A percentile compares a stretch with the other conserved stretches of the same genome.
These are phyloP conservation scores for Epicampocera succincta DNA, from an alignment of 2,888 invertebrate genomes.

Conservation along the genomic window DNA sequence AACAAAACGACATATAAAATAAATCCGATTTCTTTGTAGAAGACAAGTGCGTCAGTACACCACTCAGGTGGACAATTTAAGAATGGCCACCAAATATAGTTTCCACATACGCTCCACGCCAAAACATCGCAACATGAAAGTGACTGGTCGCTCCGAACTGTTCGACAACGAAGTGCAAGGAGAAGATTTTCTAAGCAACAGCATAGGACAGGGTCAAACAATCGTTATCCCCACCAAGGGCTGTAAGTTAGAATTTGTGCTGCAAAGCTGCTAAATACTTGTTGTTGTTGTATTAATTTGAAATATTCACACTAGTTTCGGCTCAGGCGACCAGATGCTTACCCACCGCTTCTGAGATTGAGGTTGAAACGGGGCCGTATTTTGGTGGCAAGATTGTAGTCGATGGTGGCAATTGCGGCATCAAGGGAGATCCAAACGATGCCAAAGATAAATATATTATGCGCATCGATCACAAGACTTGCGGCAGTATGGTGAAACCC, in stretches of 20 bases:
- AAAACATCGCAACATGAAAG: slow-evolving; percentile 82
- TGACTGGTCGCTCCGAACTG: slow-evolving; percentile 80
- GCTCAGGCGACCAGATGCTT: slow-evolving; percentile 90
- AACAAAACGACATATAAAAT: background rate
- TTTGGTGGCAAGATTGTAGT: slow-evolving; percentile 90
- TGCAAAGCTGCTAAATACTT: slow-evolving; percentile 4
- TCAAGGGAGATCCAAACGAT: slow-evolving; percentile 89
- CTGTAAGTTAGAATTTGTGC: slow-evolving; percentile 84
- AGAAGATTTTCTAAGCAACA: slow-evolving; percentile 73
- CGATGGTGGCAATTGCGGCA: slow-evolving; percentile 87
- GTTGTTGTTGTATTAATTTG: background rate
- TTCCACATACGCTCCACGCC: slow-evolving; percentile 87
- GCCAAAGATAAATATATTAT: slow-evolving; percentile 88
- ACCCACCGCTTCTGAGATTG: slow-evolving; percentile 90
- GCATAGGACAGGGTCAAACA: slow-evolving; percentile 84
- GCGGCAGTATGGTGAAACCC: slow-evolving; percentile 89
- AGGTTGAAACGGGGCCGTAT: slow-evolving; percentile 91
- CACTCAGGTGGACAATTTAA: slow-evolving; percentile 86
- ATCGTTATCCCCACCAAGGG: slow-evolving; percentile 91
- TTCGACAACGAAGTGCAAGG: slow-evolving; percentile 81
- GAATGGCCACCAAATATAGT: slow-evolving; percentile 92
- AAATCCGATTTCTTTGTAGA: slow-evolving; percentile 55
- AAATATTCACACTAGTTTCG: slow-evolving; percentile 84
- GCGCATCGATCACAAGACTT: slow-evolving; percentile 88
- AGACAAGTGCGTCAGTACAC: slow-evolving; percentile 82